Percentiles rank a stretch among this genome's conserved stretches.
These are phyloP conservation scores for Yponomeuta cagnagella DNA, from an alignment of 2,888 invertebrate genomes.

Conservation along the genomic window DNA sequence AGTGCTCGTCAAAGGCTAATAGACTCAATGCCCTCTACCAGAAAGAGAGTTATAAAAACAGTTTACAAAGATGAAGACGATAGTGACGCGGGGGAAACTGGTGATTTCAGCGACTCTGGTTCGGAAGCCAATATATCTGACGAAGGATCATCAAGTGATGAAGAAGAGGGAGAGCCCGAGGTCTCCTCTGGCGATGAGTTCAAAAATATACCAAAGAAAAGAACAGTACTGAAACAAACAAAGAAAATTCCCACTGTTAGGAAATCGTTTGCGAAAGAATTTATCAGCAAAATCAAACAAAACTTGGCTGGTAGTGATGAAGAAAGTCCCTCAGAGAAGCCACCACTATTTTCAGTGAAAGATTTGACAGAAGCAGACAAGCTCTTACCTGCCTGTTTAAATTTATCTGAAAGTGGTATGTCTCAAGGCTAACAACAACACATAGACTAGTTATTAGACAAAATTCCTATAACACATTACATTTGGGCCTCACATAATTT, in stretches of 20 bases:
- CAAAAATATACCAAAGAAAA: background rate
- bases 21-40: conserved; percentile 26
- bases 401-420: conserved; percentile 71
- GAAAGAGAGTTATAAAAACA: conserved; percentile 60
- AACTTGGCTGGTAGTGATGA: conserved; percentile 31
- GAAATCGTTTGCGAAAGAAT: conserved; percentile 43
- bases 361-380: conserved; percentile 66
- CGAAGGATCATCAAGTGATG: conserved; percentile 49
- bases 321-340: conserved; percentile 29
- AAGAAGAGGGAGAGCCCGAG: conserved; percentile 32
- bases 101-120: conserved; percentile 69
- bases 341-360: conserved; percentile 48
- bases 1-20: background rate
- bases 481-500: no score
- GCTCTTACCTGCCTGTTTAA: conserved; percentile 56
- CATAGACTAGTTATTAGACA: background rate
- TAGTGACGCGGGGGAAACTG: conserved; percentile 45
- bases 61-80: conserved; percentile 60
- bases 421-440: conserved; percentile 16
- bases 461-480: background rate
- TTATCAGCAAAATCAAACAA: conserved; percentile 47
- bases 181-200: conserved; percentile 53
- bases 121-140: conserved; percentile 64
- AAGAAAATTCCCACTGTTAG: conserved; percentile 23
- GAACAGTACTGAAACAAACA: conserved; percentile 24